Conservation (phyloP, 2,797 vertebrate species). For the Cheracebus regulus region DNA sequence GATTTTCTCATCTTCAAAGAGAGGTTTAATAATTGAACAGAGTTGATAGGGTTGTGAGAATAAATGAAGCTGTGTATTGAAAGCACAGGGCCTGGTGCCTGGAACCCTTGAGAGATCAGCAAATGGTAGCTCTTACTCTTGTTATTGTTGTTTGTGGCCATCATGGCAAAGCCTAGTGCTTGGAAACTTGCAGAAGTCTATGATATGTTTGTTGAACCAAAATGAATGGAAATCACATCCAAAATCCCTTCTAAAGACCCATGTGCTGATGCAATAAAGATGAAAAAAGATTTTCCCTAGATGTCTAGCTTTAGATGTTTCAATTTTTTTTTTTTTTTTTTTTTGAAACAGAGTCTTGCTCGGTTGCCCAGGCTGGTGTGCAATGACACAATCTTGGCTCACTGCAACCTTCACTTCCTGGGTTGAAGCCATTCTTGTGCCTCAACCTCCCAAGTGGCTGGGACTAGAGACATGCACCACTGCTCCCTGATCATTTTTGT, state of each 20-base stretch:
- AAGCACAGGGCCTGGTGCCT: background rate
- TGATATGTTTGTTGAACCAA: background rate
- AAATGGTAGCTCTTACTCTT: background rate
- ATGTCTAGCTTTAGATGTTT: background rate
- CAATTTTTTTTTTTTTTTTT: too few species aligned
- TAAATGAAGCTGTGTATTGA: background rate
- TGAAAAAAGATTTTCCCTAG: background rate
- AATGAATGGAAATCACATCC: background rate
- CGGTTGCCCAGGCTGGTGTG: too few species aligned
- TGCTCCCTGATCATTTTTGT: too few species aligned
- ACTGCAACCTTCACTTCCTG: too few species aligned
- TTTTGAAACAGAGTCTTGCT: too few species aligned
- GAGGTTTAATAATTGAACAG: background rate
- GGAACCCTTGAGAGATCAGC: background rate
- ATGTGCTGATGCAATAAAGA: background rate
- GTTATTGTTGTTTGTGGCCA: background rate
- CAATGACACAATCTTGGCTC: too few species aligned
- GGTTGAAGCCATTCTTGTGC: too few species aligned
- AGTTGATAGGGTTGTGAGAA: background rate
- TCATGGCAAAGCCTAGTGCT: background rate
- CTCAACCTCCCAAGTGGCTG: too few species aligned
- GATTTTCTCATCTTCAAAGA: background rate
- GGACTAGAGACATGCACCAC: too few species aligned
- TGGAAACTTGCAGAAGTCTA: background rate
- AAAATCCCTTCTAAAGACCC: background rate